phyloP scores from a whole-genome alignment of 2,797 vertebrate species.

The Brachyrhaphis roseni region DNA sequence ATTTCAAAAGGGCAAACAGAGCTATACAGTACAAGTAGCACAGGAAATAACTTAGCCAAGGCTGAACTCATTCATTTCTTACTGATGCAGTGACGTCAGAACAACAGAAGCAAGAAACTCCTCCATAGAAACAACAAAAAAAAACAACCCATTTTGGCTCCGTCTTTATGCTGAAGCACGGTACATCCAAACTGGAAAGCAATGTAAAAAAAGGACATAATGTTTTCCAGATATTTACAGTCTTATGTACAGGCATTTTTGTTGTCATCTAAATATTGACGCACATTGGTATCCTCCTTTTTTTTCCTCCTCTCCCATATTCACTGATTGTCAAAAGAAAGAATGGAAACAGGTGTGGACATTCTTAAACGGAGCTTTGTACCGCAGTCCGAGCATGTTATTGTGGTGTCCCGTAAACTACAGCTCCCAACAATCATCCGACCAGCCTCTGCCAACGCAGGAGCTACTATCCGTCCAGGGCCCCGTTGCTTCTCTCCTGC shows the following conservation, averaged over 20 bases:
- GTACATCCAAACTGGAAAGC: conserved; percentile 79
- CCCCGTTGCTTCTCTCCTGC: conserved; percentile 70
- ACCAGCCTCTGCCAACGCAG: conserved; percentile 48
- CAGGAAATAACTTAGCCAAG: conserved; percentile 79
- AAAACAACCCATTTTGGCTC: conserved; percentile 69
- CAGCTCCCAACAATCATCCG: conserved; percentile 73
- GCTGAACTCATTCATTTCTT: conserved; percentile 74
- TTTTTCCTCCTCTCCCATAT: conserved; percentile 67
- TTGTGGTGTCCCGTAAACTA: conserved; percentile 60
- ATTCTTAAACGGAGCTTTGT: conserved; percentile 67
- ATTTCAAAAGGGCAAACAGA: conserved; percentile 82
- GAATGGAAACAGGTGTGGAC: conserved; percentile 77
- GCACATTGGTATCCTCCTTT: conserved; percentile 75
- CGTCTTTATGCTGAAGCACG: conserved; percentile 70
- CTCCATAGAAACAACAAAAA: conserved; percentile 69
- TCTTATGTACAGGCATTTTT: conserved; percentile 75
- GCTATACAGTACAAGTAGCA: conserved; percentile 80
- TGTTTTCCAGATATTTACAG: conserved; percentile 80
- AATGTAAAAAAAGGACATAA: conserved; percentile 79
- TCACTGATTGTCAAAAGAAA: conserved; percentile 82
- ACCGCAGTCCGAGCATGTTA: conserved; percentile 51
- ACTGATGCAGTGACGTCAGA: conserved; percentile 75
- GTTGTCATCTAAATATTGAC: conserved; percentile 71
- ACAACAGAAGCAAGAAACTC: conserved; percentile 70
- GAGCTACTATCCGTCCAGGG: conserved; percentile 73